Percentiles rank a stretch among this genome's conserved stretches.
phyloP scores from a whole-genome alignment of 2,888 invertebrate species.

The Spisula subtruncata region DNA sequence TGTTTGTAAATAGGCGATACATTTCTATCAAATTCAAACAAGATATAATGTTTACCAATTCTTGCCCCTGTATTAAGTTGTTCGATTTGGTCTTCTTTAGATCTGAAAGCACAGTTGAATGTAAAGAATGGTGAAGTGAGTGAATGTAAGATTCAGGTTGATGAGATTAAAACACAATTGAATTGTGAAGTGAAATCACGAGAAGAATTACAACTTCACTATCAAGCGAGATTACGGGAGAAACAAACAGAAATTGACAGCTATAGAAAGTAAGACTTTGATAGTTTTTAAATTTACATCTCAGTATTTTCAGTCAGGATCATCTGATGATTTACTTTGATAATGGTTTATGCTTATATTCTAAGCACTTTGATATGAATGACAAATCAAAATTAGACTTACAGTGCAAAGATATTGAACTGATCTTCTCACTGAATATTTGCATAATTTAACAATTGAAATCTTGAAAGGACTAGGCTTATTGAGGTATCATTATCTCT shows the following conservation, averaged over 20 bases:
- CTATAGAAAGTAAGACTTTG: constrained; percentile 79
- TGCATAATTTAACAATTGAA: no score
- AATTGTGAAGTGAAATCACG: constrained; percentile 80
- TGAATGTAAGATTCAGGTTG: constrained; percentile 85
- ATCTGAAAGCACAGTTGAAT: constrained; percentile 79
- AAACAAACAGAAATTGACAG: constrained; percentile 85
- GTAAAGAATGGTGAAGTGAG: constrained; percentile 84
- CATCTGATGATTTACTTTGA: no score
- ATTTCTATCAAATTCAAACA: no score
- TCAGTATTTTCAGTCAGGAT: background rate
- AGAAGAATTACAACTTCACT: constrained; percentile 85
- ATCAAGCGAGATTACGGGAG: constrained; percentile 84
- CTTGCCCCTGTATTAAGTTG: no score
- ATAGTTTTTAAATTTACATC: background rate
- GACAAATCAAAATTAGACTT: background rate
- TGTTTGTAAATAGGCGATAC: no score
- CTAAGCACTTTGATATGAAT: background rate
- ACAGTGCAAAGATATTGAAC: background rate
- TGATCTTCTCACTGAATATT: background rate
- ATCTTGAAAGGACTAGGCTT: no score
- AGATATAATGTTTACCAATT: no score
- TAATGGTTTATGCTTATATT: background rate
- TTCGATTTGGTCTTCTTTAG: constrained; percentile 56
- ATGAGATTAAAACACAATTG: constrained; percentile 80
- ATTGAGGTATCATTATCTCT: no score